Conservation (phyloP, 2,888 invertebrate species). For the Plagodis pulveraria region DNA sequence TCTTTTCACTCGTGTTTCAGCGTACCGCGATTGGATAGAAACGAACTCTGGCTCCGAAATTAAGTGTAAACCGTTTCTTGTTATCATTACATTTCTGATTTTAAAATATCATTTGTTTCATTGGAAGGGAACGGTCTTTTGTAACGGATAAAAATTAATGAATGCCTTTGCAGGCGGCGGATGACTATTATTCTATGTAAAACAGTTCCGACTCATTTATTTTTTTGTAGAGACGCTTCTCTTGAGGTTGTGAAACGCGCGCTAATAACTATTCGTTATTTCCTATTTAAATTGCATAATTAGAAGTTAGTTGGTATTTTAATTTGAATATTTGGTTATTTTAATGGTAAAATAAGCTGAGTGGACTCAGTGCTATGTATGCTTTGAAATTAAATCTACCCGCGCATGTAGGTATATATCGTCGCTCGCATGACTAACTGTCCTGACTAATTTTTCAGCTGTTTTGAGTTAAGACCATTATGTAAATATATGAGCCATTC, state of each 20-base stretch:
- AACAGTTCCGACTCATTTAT: constrained; percentile 30
- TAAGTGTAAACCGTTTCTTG: constrained; percentile 21
- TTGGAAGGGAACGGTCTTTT: constrained; percentile 18
- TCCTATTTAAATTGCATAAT: background rate
- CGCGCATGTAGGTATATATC: too few relatives aligned
- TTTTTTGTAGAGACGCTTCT: constrained; percentile 3
- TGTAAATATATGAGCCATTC: too few relatives aligned
- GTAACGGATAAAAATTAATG: constrained; percentile 35
- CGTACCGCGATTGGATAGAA: constrained; percentile 51
- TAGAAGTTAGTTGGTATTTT: too few relatives aligned
- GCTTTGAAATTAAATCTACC: too few relatives aligned
- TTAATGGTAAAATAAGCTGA: too few relatives aligned
- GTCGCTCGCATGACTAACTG: too few relatives aligned
- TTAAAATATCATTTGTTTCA: constrained; percentile 59
- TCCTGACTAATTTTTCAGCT: too few relatives aligned
- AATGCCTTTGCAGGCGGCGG: constrained; percentile 38
- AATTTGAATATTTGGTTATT: too few relatives aligned
- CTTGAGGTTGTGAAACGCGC: constrained; percentile 1
- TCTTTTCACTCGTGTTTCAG: constrained; percentile 45
- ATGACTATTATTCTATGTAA: constrained; percentile 50
- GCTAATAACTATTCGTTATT: constrained; percentile 4
- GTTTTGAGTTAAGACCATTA: too few relatives aligned
- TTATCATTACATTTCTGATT: constrained; percentile 48
- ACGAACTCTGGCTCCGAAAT: constrained; percentile 25
- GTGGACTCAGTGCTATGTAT: too few relatives aligned